phyloP scores from a whole-genome alignment of 64 coral and sea anemone genomes.

The Catalaphyllia jardinei region DNA sequence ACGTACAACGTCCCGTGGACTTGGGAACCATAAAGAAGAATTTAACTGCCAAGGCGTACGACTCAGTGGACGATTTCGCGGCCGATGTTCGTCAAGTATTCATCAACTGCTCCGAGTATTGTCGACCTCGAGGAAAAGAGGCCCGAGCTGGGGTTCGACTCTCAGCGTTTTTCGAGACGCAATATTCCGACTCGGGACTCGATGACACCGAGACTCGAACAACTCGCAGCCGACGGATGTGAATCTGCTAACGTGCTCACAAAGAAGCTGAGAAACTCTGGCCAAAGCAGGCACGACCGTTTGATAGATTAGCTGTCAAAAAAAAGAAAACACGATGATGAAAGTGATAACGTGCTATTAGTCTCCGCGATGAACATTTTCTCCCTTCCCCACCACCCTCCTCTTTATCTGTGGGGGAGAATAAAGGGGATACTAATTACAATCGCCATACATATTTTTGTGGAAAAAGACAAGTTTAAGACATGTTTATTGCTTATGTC shows the following conservation, averaged over 20 bases:
- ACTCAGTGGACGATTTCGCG: conserved; percentile 83
- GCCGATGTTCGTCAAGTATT: conserved; percentile 89
- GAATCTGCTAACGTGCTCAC: neutral
- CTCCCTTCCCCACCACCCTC: too few species aligned
- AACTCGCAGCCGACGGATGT: conserved; percentile 70
- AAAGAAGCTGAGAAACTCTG: neutral
- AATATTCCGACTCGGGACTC: conserved; percentile 83
- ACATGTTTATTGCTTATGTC: too few species aligned
- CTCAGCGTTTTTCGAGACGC: conserved; percentile 93
- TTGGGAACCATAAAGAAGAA: conserved; percentile 85
- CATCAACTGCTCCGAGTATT: conserved; percentile 94
- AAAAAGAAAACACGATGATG: too few species aligned
- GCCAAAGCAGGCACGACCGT: neutral
- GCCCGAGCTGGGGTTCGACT: conserved; percentile 87
- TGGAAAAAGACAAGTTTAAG: too few species aligned
- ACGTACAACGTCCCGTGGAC: conserved; percentile 74
- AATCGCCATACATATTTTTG: too few species aligned
- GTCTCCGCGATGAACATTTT: too few species aligned
- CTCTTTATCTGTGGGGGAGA: too few species aligned
- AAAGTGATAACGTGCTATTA: too few species aligned
- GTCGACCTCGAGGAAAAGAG: conserved; percentile 85
- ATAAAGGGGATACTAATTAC: too few species aligned
- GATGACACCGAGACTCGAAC: conserved; percentile 57
- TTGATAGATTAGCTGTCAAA: too few species aligned
- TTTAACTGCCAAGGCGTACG: conserved; percentile 65